Percentiles rank a stretch among this genome's conserved stretches.
phyloP scores from a whole-genome alignment of 2,113 vertebrate genomes.

The Otocyon megalotis region DNA sequence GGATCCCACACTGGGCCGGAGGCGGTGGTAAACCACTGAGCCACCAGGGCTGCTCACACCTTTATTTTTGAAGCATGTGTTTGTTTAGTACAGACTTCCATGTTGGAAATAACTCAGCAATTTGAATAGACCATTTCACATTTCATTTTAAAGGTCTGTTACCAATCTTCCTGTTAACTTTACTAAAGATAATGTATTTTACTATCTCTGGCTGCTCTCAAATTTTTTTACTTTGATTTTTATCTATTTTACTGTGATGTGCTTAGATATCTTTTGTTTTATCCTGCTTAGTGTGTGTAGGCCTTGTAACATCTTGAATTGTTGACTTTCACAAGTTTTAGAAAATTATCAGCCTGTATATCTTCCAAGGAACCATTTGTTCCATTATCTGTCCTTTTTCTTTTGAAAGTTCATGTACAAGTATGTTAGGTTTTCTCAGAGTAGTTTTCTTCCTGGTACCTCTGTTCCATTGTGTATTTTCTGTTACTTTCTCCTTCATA shows the following conservation, averaged over 20 bases:
- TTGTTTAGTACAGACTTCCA: neutral
- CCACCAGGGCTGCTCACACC: too few species aligned
- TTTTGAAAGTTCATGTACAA: neutral
- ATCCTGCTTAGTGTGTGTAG: too few species aligned
- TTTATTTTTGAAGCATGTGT: neutral
- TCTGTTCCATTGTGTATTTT: neutral
- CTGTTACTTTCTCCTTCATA: neutral
- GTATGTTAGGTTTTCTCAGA: neutral
- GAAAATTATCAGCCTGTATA: neutral
- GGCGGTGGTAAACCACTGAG: too few species aligned
- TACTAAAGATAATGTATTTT: neutral
- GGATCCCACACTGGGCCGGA: too few species aligned
- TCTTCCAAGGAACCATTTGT: neutral
- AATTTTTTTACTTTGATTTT: neutral
- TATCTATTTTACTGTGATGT: neutral
- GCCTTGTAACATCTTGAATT: too few species aligned
- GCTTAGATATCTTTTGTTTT: too few species aligned
- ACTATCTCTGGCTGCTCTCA: neutral
- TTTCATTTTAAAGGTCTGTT: neutral
- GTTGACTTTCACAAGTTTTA: too few species aligned
- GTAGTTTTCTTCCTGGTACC: neutral
- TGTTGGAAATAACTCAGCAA: neutral
- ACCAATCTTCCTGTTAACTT: neutral
- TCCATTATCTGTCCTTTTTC: neutral
- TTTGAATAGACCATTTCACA: neutral